Base-by-base conservation (phyloP, 2,797 vertebrate genomes). In the Myotis findleyi region DNA sequence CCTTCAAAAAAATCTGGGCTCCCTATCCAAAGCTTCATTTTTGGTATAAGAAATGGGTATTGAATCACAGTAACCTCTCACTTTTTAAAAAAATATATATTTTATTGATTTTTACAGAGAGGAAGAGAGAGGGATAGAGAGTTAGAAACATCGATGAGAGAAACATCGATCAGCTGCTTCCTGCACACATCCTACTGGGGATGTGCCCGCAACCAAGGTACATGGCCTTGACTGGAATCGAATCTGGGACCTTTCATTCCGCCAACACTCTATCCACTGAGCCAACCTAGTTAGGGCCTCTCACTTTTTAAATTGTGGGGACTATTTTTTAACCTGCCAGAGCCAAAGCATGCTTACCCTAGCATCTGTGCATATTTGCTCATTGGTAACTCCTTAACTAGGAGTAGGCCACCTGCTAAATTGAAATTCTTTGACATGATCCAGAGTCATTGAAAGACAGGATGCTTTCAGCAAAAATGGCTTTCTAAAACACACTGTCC, bases 1-100 rank as follows among this genome's bases (percentile, higher is more conserved):
- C 30, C 36, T 71, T 82, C 57, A 90, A 85, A 90, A 85, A 92
- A 87, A 93, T 51, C 72, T 59, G 64, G 33, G 73, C 49, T 76
- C 33, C 62, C 44, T 25, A 49, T 51, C 27, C 21, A 44, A 62
- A 73, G 30, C 5, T 75, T 86, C 17, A 41, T 47, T 76, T 92
- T 57, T 7, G 23, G 21, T 55, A 44, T 25, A 92, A 69, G 68
- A 86, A 47, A 14, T 51, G 36, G 10, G 1, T 23, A 36, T 0
- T 27, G 7, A 84, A 55, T 51, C 51, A 80, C n/a, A 80, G 21
- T 41, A n/a, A 44, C 4, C 21, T n/a, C 30, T 68, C 23, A 62
- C 59, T 62, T 62, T 57, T 69, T 81, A 91, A 81, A 47, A 47
- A 13, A 5, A 38, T 38, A 47, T 47, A 47, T 4, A 47, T 47